These are phyloP conservation scores for Drosophila parthenogenetica DNA, from an alignment of 2,888 invertebrate species.

Conservation along the genomic window DNA sequence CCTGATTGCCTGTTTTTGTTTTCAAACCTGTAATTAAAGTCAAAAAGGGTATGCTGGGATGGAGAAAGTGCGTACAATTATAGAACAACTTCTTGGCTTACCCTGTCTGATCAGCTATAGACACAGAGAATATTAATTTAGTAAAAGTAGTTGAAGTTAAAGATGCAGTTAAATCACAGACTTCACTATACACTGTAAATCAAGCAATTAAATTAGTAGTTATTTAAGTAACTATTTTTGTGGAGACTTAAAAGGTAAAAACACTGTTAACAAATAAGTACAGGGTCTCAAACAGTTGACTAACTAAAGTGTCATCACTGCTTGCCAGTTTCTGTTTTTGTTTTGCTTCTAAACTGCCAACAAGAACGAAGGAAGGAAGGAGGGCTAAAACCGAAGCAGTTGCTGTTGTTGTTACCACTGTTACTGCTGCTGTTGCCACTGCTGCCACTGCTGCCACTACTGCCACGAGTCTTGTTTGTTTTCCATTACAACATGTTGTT, in stretches of 20 bases:
- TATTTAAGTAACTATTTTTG: too few relatives aligned
- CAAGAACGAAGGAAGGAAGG: background rate
- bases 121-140: too few relatives aligned
- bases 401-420: constrained; percentile 12
- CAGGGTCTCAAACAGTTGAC: background rate
- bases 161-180: too few relatives aligned
- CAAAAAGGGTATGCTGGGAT: background rate
- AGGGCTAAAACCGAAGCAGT: constrained; percentile 13
- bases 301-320: background rate
- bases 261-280: background rate
- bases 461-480: constrained; percentile 44
- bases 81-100: too few relatives aligned
- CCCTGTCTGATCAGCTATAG: too few relatives aligned
- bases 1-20: constrained; percentile 43
- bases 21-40: background rate
- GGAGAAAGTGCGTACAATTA: too few relatives aligned
- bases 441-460: constrained; percentile 3
- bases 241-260: too few relatives aligned
- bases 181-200: too few relatives aligned
- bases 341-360: constrained; percentile 12
- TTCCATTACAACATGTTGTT: constrained; percentile 63
- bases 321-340: constrained; percentile 22
- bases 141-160: too few relatives aligned
- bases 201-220: too few relatives aligned
- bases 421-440: background rate